These are phyloP conservation scores for Cardiocondyla obscurior DNA, from an alignment of 1,140 invertebrate species.

Conservation along the genomic window DNA sequence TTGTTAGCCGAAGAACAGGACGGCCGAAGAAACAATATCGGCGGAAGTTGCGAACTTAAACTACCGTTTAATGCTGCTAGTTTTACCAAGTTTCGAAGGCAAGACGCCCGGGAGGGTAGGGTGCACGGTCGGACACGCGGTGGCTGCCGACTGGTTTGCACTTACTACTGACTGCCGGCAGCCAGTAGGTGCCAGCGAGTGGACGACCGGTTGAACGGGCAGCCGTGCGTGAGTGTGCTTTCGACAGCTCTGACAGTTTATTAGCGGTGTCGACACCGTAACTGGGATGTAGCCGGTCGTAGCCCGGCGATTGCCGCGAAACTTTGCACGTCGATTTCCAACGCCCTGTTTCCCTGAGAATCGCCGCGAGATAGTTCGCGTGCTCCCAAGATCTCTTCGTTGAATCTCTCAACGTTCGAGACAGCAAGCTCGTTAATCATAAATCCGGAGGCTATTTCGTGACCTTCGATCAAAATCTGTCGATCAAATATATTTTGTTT, in stretches of 20 bases:
- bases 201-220: background rate
- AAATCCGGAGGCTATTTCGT: background rate
- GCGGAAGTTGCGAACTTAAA: slow-evolving; percentile 37
- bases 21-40: slow-evolving; percentile 32
- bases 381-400: background rate
- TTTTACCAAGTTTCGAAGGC: slow-evolving; percentile 38
- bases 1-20: background rate
- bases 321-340: slow-evolving; percentile 24
- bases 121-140: background rate
- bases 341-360: background rate
- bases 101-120: background rate
- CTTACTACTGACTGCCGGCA: slow-evolving; percentile 21
- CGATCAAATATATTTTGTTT: background rate
- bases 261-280: slow-evolving; percentile 3
- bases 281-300: slow-evolving; percentile 5
- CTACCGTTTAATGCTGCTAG: slow-evolving; percentile 28
- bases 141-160: slow-evolving; percentile 11
- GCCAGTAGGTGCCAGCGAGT: background rate
- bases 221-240: slow-evolving; percentile 14
- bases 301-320: background rate
- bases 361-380: background rate
- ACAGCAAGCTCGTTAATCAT: background rate
- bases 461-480: background rate
- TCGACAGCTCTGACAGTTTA: slow-evolving; percentile 40
- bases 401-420: background rate